Base-by-base conservation (phyloP, 2,888 invertebrate genomes). In the Crepidodera aurea region DNA sequence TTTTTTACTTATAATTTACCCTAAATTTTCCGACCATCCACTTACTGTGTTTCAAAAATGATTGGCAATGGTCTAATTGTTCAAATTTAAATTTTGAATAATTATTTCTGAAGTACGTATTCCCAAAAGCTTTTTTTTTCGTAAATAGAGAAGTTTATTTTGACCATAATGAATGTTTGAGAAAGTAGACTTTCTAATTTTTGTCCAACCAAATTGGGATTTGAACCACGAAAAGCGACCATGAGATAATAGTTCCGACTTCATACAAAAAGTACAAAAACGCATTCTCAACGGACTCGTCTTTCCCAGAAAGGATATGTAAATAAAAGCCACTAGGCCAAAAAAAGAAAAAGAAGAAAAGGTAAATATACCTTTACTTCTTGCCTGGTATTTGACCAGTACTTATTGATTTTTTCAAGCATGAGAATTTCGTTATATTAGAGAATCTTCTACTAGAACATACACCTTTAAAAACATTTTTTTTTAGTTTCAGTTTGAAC, bases 241-340 rank as follows among this genome's bases (percentile, higher is more conserved):
- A 54, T 44, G 54, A 44, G 13, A 44, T 42, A 54, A 42, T 44
- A 54, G 54, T 34, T 44, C 51, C 60, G 53, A 60, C 32, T 39
- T 53, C 37, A 37, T 40, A 54, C 51, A 54, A 53, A 59, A 55
- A 39, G 37, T 39, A 51, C 37, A 55, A 61, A 60, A 55, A 40
- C 6, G 37, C 32, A 51, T 61, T 56, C 51, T 51, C 34, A 22
- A 51, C 55, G 48, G 51, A 50, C 48, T 60, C 61, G 61, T 56
- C 40, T 61, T 61, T 61, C 61, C 42, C 29, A 56, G 61, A 61
- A 61, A 34, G 34, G 51, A 34, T 37, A 56, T 56, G 53, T 60
- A 60, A 60, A 60, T 60, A 60, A 60, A 54, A 54, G 54, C 42
- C 54, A 54, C 32, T 54, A 16, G 44, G 54, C 27, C 44, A 54